These are phyloP conservation scores for Manacus vitellinus DNA, from an alignment of 2,113 vertebrate genomes.

Conservation along the genomic window DNA sequence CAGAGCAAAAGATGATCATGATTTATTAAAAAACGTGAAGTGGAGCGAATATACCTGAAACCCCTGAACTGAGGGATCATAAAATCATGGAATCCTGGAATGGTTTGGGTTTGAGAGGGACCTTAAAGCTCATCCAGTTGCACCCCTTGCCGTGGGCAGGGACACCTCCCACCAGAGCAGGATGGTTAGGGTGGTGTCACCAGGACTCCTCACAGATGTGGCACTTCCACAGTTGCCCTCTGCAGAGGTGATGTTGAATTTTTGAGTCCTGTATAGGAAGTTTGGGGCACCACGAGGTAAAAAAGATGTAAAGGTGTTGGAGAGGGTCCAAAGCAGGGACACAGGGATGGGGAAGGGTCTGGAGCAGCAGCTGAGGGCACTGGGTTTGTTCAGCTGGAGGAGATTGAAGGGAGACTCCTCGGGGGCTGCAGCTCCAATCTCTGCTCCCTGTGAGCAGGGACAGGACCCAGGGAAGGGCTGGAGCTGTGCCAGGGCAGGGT, in stretches of 20 bases:
- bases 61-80: background rate
- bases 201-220: background rate
- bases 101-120: background rate
- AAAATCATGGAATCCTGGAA: background rate
- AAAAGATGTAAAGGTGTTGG: accelerated
- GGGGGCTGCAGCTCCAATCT: background rate
- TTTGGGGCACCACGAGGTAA: accelerated
- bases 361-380: background rate
- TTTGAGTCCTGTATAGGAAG: accelerated
- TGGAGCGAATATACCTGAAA: background rate
- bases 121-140: background rate
- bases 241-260: accelerated
- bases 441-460: background rate
- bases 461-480: background rate
- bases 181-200: background rate
- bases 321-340: background rate
- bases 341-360: background rate
- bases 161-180: background rate
- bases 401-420: background rate
- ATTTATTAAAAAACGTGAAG: background rate
- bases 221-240: accelerated
- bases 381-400: background rate
- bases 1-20: background rate
- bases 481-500: background rate
- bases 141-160: background rate